Base-by-base conservation (phyloP, 2,797 vertebrate genomes). In the Distichodus sexfasciatus region DNA sequence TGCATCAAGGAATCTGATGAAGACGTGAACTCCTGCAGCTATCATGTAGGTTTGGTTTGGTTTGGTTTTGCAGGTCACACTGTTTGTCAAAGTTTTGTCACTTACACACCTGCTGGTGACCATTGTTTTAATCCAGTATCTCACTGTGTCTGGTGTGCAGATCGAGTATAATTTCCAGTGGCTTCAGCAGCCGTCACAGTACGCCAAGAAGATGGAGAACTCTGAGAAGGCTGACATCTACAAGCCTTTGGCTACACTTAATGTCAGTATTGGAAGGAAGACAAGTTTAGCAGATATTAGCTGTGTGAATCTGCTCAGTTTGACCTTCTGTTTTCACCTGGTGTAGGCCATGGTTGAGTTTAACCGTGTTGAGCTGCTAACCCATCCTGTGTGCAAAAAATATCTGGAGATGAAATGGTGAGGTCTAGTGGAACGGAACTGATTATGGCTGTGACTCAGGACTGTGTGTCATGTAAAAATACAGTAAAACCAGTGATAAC, bases 381-480 rank as follows among this genome's bases (percentile, higher is more conserved):
- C 89, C 15, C 93, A 95, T 83, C 92, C 92, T 0, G 90, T 95
- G 53, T 94, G 93, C 81, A 93, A 89, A 79, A 91, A 94, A 78
- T 95, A 93, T 79, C 88, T 95, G 73, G 88, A 92, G 62, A 95
- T 94, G 93, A 95, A 95, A 82, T 95, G 94, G 94, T 94, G 74
- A 19, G 89, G 14, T 23, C 21, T 14, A 41, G 31, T 41, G 53
- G 19, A 19, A 31, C 35, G 51, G 0, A 24, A 29, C 17, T 28
- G 17, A n/a, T 14, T 33, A 1, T 33, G 44, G 1, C 29, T 35
- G 38, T 33, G 10, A 35, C 3, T 43, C 3, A 17, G 53, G 10
- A 17, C 36, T 61, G 2, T 14, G 24, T 6, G 41, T 33, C 26
- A 11, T 15, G 19, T 41, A 50, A 14, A 65, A 14, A 15, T 10